Evolutionary conservation across 2,797 vertebrate genomes (phyloP).

Genomic region (Gorsachius magnificus): DNA sequence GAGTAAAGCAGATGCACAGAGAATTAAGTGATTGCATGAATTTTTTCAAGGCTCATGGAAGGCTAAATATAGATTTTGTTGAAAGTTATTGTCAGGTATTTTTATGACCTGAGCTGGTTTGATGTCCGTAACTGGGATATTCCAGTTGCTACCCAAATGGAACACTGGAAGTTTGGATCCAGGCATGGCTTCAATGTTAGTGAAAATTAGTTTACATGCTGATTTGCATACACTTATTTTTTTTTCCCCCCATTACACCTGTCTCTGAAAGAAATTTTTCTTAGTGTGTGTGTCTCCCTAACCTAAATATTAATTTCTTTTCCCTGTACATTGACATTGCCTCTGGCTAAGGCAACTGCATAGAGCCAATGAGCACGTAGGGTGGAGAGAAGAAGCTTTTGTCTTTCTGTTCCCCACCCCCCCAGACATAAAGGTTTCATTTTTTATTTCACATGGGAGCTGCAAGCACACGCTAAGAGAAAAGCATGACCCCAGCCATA

Average conservation of each 20-base stretch:
- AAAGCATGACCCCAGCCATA: background rate
- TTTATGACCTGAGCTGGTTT: background rate
- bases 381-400: background rate
- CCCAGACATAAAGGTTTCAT: background rate
- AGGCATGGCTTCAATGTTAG: constrained; percentile 2
- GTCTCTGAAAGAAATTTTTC: constrained; percentile 34
- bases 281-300: background rate
- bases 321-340: constrained; percentile 33
- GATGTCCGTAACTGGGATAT: background rate
- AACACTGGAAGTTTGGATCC: background rate
- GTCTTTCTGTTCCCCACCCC: background rate
- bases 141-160: constrained; percentile 25
- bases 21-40: background rate
- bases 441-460: background rate
- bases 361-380: background rate
- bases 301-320: constrained; percentile 48
- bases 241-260: background rate
- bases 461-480: background rate
- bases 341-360: constrained; percentile 42
- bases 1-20: background rate
- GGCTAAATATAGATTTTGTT: background rate
- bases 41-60: background rate
- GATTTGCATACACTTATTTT: constrained; percentile 40
- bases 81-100: background rate
- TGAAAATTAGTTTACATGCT: constrained; percentile 50